Evolutionary conservation across 1,140 invertebrate species (phyloP).

Genomic region (Drosophila santomea): DNA sequence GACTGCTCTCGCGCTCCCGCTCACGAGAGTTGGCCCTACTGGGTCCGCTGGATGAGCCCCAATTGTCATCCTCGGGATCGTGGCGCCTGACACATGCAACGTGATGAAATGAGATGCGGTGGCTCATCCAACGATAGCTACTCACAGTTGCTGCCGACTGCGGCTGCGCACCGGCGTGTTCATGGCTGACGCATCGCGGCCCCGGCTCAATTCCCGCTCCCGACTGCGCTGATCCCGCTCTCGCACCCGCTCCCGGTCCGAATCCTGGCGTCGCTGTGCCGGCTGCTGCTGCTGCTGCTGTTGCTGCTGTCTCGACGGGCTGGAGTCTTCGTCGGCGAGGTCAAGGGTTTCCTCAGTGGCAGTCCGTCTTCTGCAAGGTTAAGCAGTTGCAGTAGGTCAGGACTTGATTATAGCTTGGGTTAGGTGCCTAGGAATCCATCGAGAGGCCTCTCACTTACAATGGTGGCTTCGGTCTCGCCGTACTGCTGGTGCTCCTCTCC

Average conservation of each 20-base stretch:
- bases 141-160: conserved; percentile 73
- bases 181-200: conserved; percentile 53
- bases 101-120: conserved; percentile 35
- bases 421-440: too few relatives aligned
- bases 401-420: too few relatives aligned
- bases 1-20: conserved; percentile 69
- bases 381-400: conserved; percentile 4
- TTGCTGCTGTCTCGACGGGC: conserved; percentile 46
- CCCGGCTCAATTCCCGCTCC: conserved; percentile 65
- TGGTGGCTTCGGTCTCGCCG: conserved; percentile 51
- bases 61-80: conserved; percentile 75
- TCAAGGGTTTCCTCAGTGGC: conserved; percentile 79
- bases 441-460: conserved; percentile 42
- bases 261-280: conserved; percentile 33
- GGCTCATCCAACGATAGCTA: conserved; percentile 9
- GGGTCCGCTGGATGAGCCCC: conserved; percentile 77
- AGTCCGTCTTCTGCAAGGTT: conserved; percentile 60
- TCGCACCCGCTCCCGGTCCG: conserved; percentile 55
- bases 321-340: conserved; percentile 68
- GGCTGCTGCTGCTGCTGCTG: conserved; percentile 49
- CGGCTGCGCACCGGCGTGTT: conserved; percentile 72
- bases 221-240: conserved; percentile 66
- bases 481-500: conserved; percentile 73
- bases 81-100: conserved; percentile 48
- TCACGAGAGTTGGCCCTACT: conserved; percentile 75